Conservation (phyloP, 2,888 invertebrate species). For the Lottia scabra region DNA sequence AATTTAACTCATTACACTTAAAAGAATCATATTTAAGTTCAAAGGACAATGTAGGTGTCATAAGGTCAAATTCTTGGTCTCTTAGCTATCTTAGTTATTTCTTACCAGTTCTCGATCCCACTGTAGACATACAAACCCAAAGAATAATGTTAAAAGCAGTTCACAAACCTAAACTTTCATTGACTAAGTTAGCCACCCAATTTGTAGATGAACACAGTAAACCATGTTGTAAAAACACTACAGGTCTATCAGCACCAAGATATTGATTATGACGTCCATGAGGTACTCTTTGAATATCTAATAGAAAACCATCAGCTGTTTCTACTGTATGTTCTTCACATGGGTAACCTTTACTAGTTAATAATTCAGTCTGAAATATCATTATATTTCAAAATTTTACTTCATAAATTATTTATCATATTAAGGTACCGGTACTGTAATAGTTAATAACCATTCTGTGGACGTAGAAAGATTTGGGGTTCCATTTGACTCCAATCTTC, state of each 20-base stretch:
- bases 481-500: too few species aligned
- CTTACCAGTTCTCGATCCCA: too few species aligned
- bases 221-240: conserved; percentile 73
- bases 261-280: conserved; percentile 59
- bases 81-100: too few species aligned
- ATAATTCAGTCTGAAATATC: conserved; percentile 54
- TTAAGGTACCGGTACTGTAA: too few species aligned
- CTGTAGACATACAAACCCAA: not conserved
- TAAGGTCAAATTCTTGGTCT: too few species aligned
- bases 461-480: too few species aligned
- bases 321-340: conserved; percentile 60
- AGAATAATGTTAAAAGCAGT: not conserved
- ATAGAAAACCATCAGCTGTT: conserved; percentile 86
- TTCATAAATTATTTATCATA: too few species aligned
- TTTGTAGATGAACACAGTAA: conserved; percentile 82
- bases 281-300: conserved; percentile 84
- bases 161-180: conserved; percentile 75
- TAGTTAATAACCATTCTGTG: too few species aligned
- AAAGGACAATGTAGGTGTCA: too few species aligned
- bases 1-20: too few species aligned
- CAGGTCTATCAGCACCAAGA: conserved; percentile 36
- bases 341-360: conserved; percentile 68
- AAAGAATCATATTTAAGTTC: too few species aligned
- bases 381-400: too few species aligned
- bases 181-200: conserved; percentile 80